phyloP scores from a whole-genome alignment of 2,888 invertebrate genomes.

The Altica lythri region DNA sequence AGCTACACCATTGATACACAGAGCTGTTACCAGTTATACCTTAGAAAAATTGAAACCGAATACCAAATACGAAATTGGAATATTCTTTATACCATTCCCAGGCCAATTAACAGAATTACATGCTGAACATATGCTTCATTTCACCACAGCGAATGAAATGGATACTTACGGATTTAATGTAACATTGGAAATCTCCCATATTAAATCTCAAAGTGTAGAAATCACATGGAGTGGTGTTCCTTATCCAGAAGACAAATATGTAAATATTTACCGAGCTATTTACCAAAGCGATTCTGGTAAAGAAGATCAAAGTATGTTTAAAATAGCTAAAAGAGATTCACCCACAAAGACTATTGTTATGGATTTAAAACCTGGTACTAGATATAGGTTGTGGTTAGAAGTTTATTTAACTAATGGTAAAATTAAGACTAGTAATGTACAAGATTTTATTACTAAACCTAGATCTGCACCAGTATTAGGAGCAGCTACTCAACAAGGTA shows the following conservation, averaged over 20 bases:
- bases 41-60: constrained; percentile 79
- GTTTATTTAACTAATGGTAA: constrained; percentile 88
- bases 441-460: constrained; percentile 85
- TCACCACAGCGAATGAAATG: constrained; percentile 72
- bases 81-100: constrained; percentile 82
- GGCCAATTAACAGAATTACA: constrained; percentile 78
- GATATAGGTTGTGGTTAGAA: constrained; percentile 88
- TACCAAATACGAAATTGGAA: constrained; percentile 80
- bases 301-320: constrained; percentile 74
- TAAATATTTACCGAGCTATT: constrained; percentile 86
- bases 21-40: constrained; percentile 76
- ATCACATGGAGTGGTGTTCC: constrained; percentile 85
- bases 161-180: constrained; percentile 86
- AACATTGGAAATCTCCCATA: constrained; percentile 64
- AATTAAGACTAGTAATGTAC: constrained; percentile 86
- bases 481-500: constrained; percentile 60
- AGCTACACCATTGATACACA: constrained; percentile 83
- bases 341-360: constrained; percentile 68
- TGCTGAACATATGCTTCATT: constrained; percentile 71
- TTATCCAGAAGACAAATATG: constrained; percentile 86
- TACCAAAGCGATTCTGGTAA: constrained; percentile 77
- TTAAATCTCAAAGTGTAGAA: constrained; percentile 78
- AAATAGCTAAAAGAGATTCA: constrained; percentile 74
- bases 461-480: constrained; percentile 61
- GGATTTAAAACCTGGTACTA: constrained; percentile 76